Conservation (phyloP, 2,888 invertebrate species). For the Dicycla oo region DNA sequence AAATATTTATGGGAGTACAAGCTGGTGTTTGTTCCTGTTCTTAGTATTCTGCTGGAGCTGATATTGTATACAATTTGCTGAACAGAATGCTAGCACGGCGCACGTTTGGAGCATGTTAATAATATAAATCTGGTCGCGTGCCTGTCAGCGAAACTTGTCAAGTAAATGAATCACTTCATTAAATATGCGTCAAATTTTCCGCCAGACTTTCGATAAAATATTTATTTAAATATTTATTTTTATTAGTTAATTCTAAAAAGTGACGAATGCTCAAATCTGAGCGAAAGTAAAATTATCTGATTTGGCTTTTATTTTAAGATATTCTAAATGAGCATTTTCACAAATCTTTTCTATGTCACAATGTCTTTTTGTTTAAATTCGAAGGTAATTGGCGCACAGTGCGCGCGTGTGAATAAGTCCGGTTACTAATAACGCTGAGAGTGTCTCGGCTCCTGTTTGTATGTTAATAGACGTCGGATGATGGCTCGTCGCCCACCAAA, state of each 20-base stretch:
- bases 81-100: background rate
- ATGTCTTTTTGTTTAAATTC: conserved; percentile 29
- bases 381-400: conserved; percentile 28
- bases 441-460: conserved; percentile 57
- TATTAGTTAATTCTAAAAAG: too few species aligned
- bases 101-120: conserved; percentile 10
- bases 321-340: conserved; percentile 22
- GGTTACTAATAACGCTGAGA: conserved; percentile 47
- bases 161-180: conserved; percentile 37
- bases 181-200: conserved; percentile 34
- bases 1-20: conserved; percentile 35
- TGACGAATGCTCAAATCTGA: background rate
- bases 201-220: conserved; percentile 17
- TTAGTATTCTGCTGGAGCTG: conserved; percentile 10
- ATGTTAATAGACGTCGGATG: conserved; percentile 65
- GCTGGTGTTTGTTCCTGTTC: conserved; percentile 11
- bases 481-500: conserved; percentile 41
- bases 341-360: conserved; percentile 5
- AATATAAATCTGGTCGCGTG: conserved; percentile 35
- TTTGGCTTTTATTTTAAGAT: conserved; percentile 9
- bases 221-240: too few species aligned
- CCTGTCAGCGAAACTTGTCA: conserved; percentile 23
- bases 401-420: conserved; percentile 41
- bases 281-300: conserved; percentile 8
- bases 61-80: conserved; percentile 4